A percentile compares a stretch with the other conserved stretches of the same genome.
phyloP scores from a whole-genome alignment of 2,113 vertebrate species.

The Natator depressus region DNA sequence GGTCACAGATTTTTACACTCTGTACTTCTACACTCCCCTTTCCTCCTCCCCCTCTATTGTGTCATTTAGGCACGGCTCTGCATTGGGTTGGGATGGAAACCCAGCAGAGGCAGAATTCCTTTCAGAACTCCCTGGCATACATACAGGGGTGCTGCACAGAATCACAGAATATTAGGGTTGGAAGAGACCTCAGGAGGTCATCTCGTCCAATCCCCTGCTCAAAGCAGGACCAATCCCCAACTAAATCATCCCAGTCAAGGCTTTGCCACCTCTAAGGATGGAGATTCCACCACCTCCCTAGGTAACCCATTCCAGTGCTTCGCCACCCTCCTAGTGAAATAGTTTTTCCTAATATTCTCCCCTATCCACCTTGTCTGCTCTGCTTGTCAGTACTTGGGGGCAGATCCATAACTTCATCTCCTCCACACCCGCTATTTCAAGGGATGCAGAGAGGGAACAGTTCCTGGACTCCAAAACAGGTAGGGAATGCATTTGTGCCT shows the following conservation, averaged over 20 bases:
- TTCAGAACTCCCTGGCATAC: not conserved
- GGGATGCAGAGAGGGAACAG: not conserved
- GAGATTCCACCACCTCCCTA: too few relatives aligned
- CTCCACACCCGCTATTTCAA: not conserved
- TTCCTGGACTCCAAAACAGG: rapidly evolving
- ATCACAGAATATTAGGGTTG: too few relatives aligned
- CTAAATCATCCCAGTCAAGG: too few relatives aligned
- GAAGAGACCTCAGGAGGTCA: too few relatives aligned
- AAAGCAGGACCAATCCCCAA: too few relatives aligned
- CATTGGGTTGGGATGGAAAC: not conserved
- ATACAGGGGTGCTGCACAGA: not conserved
- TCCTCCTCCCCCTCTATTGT: not conserved
- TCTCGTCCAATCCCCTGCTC: too few relatives aligned
- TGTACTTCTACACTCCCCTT: not conserved
- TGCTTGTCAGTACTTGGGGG: not conserved
- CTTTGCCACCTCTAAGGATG: too few relatives aligned
- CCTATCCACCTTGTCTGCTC: rapidly evolving
- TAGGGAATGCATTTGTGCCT: not conserved
- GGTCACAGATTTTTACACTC: not conserved
- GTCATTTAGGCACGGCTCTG: not conserved
- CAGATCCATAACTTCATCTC: not conserved
- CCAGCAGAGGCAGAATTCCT: not conserved
- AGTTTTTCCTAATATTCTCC: not conserved
- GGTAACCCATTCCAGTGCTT: too few relatives aligned
- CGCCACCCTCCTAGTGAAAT: too few relatives aligned